A percentile compares a stretch with the other conserved stretches of the same genome.
Evolutionary conservation across 2,797 vertebrate species (phyloP).

Genomic region (Sandelia bainsii): DNA sequence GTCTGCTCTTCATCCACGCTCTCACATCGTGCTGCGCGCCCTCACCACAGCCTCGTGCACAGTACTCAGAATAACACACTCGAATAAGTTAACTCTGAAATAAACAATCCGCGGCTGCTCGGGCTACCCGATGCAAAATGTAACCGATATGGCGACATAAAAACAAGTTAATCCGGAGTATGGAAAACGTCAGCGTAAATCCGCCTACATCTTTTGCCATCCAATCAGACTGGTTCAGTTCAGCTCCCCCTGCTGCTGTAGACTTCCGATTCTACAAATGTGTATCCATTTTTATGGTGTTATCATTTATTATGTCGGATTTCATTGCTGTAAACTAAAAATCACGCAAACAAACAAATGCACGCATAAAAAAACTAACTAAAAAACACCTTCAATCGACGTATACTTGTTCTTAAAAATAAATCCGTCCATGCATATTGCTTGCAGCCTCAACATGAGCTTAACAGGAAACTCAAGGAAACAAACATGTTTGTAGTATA

Average conservation of each 20-base stretch:
- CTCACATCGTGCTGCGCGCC: conserved; percentile 24
- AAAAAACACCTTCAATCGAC: neutral
- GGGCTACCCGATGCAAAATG: conserved; percentile 4
- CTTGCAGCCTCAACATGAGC: conserved; percentile 15
- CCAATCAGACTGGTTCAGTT: conserved; percentile 57
- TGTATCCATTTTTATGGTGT: neutral
- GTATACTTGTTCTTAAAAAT: conserved; percentile 45
- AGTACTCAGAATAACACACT: neutral
- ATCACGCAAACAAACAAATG: neutral
- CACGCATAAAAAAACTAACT: neutral
- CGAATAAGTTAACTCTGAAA: too few species aligned
- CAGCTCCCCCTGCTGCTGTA: conserved; percentile 62
- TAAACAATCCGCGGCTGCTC: neutral
- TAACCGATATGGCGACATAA: conserved; percentile 74
- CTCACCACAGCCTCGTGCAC: neutral
- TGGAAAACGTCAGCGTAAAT: conserved; percentile 64
- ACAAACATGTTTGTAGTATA: neutral
- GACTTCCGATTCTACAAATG: neutral
- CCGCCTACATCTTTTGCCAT: conserved; percentile 63
- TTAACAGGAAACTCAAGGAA: conserved; percentile 4
- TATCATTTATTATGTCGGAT: neutral
- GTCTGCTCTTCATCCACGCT: conserved; percentile 60
- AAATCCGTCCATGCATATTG: conserved; percentile 46
- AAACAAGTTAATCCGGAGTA: conserved; percentile 83
- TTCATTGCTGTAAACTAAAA: too few species aligned